Evolutionary conservation across 2,888 invertebrate genomes (phyloP).

Genomic region (Panopea generosa): DNA sequence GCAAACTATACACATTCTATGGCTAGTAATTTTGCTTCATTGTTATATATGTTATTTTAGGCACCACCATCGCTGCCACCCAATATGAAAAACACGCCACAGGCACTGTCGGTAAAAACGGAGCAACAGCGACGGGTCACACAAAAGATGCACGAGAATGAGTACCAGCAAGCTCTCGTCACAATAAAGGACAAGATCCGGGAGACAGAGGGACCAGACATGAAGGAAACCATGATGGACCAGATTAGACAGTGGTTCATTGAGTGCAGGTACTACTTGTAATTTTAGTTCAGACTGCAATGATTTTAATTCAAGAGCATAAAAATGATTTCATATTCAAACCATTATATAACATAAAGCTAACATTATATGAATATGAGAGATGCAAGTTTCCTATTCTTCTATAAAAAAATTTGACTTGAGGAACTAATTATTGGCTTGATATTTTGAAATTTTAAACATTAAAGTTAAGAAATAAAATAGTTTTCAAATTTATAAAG

Average conservation of each 20-base stretch:
- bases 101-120: slow-evolving; percentile 77
- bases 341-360: too few species aligned
- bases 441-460: too few species aligned
- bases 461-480: too few species aligned
- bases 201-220: slow-evolving; percentile 90
- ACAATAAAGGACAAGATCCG: slow-evolving; percentile 88
- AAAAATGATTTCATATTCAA: background rate
- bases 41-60: slow-evolving; percentile 50
- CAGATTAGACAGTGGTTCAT: slow-evolving; percentile 95
- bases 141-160: slow-evolving; percentile 89
- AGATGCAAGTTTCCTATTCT: too few species aligned
- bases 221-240: slow-evolving; percentile 94
- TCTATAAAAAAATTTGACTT: too few species aligned
- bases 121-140: slow-evolving; percentile 87
- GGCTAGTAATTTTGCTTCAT: too few species aligned
- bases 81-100: slow-evolving; percentile 80
- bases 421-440: too few species aligned
- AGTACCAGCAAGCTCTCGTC: slow-evolving; percentile 90
- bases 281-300: too few species aligned
- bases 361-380: too few species aligned
- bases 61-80: slow-evolving; percentile 73
- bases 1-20: too few species aligned
- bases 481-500: too few species aligned
- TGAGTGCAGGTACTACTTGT: slow-evolving; percentile 89
- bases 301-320: too few species aligned